Evolutionary conservation across 1,140 invertebrate species (phyloP).

Genomic region (Wasmannia auropunctata): DNA sequence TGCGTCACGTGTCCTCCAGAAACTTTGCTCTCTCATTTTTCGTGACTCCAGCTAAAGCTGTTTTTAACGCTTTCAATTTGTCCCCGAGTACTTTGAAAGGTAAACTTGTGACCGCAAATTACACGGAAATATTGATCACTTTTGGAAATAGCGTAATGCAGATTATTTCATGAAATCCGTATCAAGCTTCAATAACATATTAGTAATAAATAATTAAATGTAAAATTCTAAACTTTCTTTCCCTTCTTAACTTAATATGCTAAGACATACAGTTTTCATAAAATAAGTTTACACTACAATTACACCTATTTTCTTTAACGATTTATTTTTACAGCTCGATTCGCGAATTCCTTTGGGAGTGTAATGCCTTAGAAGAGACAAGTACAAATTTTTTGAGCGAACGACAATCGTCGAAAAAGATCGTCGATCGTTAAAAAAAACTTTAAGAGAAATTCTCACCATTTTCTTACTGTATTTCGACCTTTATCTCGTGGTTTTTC

Average conservation of each 20-base stretch:
- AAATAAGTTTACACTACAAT: not conserved
- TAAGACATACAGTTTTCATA: not conserved
- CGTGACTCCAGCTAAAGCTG: conserved; percentile 25
- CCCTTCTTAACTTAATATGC: not conserved
- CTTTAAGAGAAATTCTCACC: not conserved
- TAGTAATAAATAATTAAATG: too few relatives aligned
- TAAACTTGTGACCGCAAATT: conserved; percentile 10
- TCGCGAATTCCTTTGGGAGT: not conserved
- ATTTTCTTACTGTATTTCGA: conserved; percentile 5
- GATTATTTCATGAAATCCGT: not conserved
- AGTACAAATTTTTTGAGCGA: not conserved
- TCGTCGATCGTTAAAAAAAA: not conserved
- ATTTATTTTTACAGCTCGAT: not conserved
- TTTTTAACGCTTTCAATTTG: conserved; percentile 45
- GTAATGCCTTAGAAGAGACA: too few relatives aligned
- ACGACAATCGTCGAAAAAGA: not conserved
- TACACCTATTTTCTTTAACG: not conserved
- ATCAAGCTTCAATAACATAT: not conserved
- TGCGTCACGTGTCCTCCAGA: conserved; percentile 1
- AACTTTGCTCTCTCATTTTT: conserved; percentile 19
- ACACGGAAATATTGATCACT: conserved; percentile 10
- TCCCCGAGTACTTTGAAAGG: not conserved
- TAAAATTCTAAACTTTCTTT: too few relatives aligned
- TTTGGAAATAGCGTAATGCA: not conserved
- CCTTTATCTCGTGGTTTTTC: conserved; percentile 28